A percentile compares a stretch with the other conserved stretches of the same genome.
Evolutionary conservation across 2,797 vertebrate species (phyloP).

Genomic region (Pygocentrus nattereri): DNA sequence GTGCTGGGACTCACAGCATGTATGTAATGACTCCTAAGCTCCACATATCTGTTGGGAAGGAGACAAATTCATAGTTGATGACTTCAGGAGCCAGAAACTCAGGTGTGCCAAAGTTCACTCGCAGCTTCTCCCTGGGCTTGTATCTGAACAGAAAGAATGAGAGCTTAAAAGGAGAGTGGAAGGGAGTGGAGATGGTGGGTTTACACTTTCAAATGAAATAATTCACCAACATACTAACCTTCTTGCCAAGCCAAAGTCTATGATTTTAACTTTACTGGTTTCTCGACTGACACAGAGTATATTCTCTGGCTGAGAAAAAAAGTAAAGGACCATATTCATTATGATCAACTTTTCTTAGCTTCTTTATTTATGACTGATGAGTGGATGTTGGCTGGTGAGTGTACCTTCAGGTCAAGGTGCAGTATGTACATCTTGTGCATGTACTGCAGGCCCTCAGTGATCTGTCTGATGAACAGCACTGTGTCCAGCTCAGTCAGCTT

Average conservation of each 20-base stretch:
- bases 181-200: too few species aligned
- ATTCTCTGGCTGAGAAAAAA: constrained; percentile 89
- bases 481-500: constrained; percentile 90
- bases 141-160: constrained; percentile 81
- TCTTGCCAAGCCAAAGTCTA: constrained; percentile 97
- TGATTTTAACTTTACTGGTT: constrained; percentile 97
- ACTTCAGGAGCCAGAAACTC: constrained; percentile 97
- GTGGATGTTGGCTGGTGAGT: not conserved
- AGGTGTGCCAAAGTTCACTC: constrained; percentile 96
- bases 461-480: constrained; percentile 91
- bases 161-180: not conserved
- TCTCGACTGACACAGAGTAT: constrained; percentile 94
- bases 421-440: constrained; percentile 99
- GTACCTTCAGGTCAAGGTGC: constrained; percentile 96
- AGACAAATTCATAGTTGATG: constrained; percentile 98
- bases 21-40: constrained; percentile 95
- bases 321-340: not conserved
- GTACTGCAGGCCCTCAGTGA: constrained; percentile 92
- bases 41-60: constrained; percentile 98
- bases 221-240: constrained; percentile 80
- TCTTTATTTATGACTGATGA: not conserved
- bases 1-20: constrained; percentile 89
- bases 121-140: constrained; percentile 95
- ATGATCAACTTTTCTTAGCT: not conserved
- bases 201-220: not conserved